Evolutionary conservation across 1,140 invertebrate species (phyloP).

Genomic region (Aphidius ervi): DNA sequence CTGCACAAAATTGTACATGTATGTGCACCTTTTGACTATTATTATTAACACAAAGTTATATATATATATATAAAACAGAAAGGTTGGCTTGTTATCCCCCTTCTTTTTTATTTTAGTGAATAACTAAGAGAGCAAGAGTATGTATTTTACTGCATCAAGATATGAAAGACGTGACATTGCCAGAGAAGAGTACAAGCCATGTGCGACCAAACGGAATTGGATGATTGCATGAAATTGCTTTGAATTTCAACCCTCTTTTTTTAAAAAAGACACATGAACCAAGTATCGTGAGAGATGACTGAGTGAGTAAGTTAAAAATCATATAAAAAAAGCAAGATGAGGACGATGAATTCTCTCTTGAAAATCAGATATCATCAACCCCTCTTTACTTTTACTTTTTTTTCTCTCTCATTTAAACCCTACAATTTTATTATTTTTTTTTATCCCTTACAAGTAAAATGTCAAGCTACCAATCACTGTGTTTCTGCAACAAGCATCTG

Average conservation of each 20-base stretch:
- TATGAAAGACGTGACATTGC: constrained; percentile 23
- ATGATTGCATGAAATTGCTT: constrained; percentile 41
- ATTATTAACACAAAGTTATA: no score
- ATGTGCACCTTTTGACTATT: not conserved
- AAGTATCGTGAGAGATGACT: not conserved
- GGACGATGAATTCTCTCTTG: not conserved
- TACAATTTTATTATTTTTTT: no score
- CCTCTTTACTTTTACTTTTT: not conserved
- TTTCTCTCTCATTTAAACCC: no score
- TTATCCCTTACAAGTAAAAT: not conserved
- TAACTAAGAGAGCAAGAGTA: no score
- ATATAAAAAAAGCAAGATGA: not conserved
- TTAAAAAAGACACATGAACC: constrained; percentile 17
- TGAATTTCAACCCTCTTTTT: constrained; percentile 30
- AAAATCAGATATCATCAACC: constrained; percentile 9
- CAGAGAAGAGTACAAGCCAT: not conserved
- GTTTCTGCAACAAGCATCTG: constrained; percentile 13
- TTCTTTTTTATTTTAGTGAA: no score
- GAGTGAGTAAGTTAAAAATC: not conserved
- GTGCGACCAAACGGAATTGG: constrained; percentile 30
- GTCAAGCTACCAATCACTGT: constrained; percentile 17
- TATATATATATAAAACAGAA: no score
- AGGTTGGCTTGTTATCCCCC: no score
- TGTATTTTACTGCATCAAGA: not conserved
- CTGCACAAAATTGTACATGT: not conserved